Evolutionary conservation across 2,888 invertebrate species (phyloP).

Genomic region (Salticus scenicus): DNA sequence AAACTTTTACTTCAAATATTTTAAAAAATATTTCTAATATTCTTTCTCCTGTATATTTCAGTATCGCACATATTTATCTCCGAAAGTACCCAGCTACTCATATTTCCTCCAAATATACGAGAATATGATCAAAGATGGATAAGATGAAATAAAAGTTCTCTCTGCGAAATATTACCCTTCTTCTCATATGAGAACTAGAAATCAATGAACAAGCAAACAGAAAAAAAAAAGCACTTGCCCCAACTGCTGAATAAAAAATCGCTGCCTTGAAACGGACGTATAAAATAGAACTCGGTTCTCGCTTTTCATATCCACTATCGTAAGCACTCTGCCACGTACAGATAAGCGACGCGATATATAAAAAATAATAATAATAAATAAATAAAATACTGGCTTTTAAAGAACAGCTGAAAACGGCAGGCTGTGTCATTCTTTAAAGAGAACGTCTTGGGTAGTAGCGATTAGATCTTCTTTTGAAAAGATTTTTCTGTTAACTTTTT

Average conservation of each 20-base stretch:
- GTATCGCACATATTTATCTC: too few species aligned
- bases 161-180: conserved; percentile 7
- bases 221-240: background rate
- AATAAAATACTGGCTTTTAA: background rate
- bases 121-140: conserved; percentile 35
- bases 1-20: too few species aligned
- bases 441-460: background rate
- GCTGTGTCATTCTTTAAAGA: background rate
- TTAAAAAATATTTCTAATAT: too few species aligned
- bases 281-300: conserved; percentile 37
- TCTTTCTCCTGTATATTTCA: too few species aligned
- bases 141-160: conserved; percentile 27
- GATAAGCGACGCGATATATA: conserved; percentile 43
- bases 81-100: too few species aligned
- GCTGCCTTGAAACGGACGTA: conserved; percentile 31
- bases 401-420: conserved; percentile 1
- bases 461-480: background rate
- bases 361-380: too few species aligned
- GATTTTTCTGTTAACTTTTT: background rate
- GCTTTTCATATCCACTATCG: conserved; percentile 61
- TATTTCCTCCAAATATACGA: too few species aligned
- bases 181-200: conserved; percentile 14
- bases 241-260: conserved; percentile 14
- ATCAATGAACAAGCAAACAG: conserved; percentile 56
- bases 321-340: conserved; percentile 30